Evolutionary conservation across 2,113 vertebrate species (phyloP).

Genomic region (Rhipidura dahli): DNA sequence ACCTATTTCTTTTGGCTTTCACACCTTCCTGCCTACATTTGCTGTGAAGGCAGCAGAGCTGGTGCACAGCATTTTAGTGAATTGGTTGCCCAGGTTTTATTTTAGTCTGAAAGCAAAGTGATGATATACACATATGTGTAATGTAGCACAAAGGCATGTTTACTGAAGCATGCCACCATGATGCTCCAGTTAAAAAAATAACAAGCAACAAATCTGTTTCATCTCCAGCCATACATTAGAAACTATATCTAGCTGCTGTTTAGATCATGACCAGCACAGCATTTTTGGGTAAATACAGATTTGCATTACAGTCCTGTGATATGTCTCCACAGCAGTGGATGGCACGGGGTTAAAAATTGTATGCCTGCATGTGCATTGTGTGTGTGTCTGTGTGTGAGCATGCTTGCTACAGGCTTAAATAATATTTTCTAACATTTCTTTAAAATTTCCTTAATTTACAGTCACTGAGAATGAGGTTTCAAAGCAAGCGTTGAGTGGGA

Average conservation of each 20-base stretch:
- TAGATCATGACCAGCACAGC: not conserved
- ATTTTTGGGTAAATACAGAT: not conserved
- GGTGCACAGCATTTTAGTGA: conserved; percentile 34
- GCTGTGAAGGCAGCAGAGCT: conserved; percentile 25
- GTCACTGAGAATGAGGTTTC: not conserved
- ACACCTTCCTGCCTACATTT: conserved; percentile 30
- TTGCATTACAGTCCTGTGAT: not conserved
- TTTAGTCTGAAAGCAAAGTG: conserved; percentile 53
- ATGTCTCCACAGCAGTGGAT: not conserved
- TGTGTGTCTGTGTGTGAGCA: not conserved
- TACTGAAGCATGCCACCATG: conserved; percentile 62
- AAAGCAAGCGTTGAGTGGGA: not conserved
- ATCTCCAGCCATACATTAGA: conserved; percentile 47
- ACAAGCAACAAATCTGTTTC: conserved; percentile 14
- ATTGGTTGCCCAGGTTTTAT: conserved; percentile 44
- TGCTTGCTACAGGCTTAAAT: not conserved
- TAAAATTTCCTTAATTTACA: not conserved
- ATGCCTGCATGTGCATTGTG: too few relatives aligned
- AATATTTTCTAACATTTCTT: not conserved
- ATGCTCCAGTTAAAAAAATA: conserved; percentile 57
- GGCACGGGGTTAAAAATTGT: not conserved
- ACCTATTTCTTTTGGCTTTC: conserved; percentile 43
- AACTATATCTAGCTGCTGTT: conserved; percentile 33
- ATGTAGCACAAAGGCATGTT: conserved; percentile 72
- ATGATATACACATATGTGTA: conserved; percentile 65